Conservation (phyloP, 2,797 vertebrate species). For the Anisognathus igniventris region DNA sequence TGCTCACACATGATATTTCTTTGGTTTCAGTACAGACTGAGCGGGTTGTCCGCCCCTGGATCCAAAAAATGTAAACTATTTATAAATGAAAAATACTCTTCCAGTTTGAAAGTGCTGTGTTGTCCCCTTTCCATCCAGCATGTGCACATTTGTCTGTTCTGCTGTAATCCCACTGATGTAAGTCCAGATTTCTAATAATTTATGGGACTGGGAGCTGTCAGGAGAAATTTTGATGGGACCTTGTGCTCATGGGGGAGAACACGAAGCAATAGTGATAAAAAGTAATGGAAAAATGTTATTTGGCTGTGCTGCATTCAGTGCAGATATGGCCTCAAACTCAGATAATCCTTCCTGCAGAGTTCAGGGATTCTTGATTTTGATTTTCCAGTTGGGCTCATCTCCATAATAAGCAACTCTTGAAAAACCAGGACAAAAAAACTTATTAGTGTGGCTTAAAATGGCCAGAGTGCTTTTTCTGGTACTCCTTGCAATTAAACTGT, state of each 20-base stretch:
- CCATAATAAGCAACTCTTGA: slow-evolving; percentile 32
- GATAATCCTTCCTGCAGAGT: slow-evolving; percentile 23
- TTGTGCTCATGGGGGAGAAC: slow-evolving; percentile 30
- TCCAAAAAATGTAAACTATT: slow-evolving; percentile 78
- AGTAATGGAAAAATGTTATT: slow-evolving; percentile 40
- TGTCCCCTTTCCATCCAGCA: slow-evolving; percentile 51
- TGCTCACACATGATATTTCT: slow-evolving; percentile 70
- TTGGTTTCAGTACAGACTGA: slow-evolving; percentile 72
- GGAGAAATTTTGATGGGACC: slow-evolving; percentile 8
- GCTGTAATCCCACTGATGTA: slow-evolving; percentile 64
- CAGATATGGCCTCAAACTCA: not conserved
- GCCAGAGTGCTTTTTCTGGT: not conserved
- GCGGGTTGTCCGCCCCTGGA: slow-evolving; percentile 66
- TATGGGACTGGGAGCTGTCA: not conserved
- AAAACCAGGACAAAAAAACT: not conserved
- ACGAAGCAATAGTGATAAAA: slow-evolving; percentile 42
- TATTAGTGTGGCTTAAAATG: slow-evolving; percentile 14
- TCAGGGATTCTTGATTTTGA: not conserved
- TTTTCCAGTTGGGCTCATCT: slow-evolving; percentile 37
- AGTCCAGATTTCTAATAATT: slow-evolving; percentile 50
- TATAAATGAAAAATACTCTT: slow-evolving; percentile 76
- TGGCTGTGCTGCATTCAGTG: slow-evolving; percentile 41
- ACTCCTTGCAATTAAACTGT: not conserved
- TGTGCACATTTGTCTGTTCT: slow-evolving; percentile 70
- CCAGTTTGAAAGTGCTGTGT: slow-evolving; percentile 63